Percentiles rank a stretch among this genome's conserved stretches.
Evolutionary conservation across 2,113 vertebrate species (phyloP).

Genomic region (Eolophus roseicapilla): DNA sequence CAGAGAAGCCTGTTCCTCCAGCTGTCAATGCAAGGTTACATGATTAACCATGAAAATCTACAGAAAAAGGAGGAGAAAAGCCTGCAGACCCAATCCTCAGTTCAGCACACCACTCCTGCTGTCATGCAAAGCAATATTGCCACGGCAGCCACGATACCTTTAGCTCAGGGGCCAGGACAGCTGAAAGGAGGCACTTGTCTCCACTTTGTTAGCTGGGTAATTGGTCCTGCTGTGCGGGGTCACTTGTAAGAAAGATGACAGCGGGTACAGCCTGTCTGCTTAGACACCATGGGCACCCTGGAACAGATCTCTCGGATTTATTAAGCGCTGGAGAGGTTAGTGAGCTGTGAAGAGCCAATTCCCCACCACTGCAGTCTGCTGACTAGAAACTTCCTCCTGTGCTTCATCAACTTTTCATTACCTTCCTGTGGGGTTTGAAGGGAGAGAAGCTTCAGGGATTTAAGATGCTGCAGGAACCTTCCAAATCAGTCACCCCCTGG

Average conservation of each 20-base stretch:
- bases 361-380: not conserved
- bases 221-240: constrained; percentile 40
- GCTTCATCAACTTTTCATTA: constrained; percentile 50
- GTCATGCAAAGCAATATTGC: not conserved
- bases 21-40: not conserved
- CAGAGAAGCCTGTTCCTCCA: not conserved
- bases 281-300: not conserved
- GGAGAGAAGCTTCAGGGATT: not conserved
- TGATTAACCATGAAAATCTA: not conserved
- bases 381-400: constrained; percentile 20
- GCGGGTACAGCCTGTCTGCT: constrained; percentile 11
- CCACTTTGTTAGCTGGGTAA: constrained; percentile 62
- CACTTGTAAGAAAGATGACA: constrained; percentile 23
- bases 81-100: not conserved
- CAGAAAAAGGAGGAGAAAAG: not conserved
- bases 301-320: constrained; percentile 32
- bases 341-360: constrained; percentile 46
- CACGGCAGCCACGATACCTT: not conserved
- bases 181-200: constrained; percentile 10
- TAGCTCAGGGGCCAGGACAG: not conserved
- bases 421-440: not conserved
- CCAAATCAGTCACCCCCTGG: not conserved
- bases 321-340: constrained; percentile 28
- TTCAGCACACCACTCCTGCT: not conserved
- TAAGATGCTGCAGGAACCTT: not conserved